Conservation (phyloP, 2,113 vertebrate species). For the Platysternon megacephalum region DNA sequence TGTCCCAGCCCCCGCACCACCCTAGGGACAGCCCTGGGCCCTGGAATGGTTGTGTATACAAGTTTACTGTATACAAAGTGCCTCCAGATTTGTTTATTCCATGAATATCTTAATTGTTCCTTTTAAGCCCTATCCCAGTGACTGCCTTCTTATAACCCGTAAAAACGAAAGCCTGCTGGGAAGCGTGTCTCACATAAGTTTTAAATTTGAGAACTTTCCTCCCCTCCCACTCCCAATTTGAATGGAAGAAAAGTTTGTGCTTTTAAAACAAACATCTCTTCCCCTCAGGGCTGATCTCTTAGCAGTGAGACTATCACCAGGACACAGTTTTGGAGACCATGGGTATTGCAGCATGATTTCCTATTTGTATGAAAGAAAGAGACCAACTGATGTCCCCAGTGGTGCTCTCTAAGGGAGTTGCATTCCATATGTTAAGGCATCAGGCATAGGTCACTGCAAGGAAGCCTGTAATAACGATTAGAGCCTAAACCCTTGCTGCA, state of each 20-base stretch:
- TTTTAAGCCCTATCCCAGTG: not conserved
- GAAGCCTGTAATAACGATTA: not conserved
- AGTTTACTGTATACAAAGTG: not conserved
- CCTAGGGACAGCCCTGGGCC: not conserved
- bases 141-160: not conserved
- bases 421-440: not conserved
- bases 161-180: not conserved
- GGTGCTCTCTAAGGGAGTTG: not conserved
- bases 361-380: not conserved
- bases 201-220: not conserved
- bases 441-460: not conserved
- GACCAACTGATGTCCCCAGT: not conserved
- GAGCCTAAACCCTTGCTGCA: not conserved
- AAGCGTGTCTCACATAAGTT: not conserved
- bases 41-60: not conserved
- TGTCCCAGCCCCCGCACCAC: no score
- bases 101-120: not conserved
- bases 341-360: not conserved
- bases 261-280: conserved; percentile 20
- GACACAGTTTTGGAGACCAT: not conserved
- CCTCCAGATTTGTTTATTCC: not conserved
- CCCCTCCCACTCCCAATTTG: not conserved
- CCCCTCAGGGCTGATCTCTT: not conserved
- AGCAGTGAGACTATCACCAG: not conserved
- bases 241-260: not conserved